These are phyloP conservation scores for Garra rufa DNA, from an alignment of 2,113 vertebrate species.

Conservation along the genomic window DNA sequence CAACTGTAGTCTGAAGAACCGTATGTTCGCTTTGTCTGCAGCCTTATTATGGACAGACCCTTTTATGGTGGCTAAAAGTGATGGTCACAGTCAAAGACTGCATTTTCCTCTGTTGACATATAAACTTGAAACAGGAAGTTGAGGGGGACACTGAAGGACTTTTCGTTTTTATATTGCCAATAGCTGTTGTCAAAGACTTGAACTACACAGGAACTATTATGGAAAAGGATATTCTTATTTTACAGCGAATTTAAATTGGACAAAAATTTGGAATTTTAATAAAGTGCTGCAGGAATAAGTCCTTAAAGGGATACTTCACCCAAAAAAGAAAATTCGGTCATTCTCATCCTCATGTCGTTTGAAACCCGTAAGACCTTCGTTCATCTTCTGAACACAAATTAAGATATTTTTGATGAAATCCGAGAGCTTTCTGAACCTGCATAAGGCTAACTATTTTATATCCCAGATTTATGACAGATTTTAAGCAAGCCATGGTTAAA, in stretches of 20 bases:
- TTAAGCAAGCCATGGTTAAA: not conserved
- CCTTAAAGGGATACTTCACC: too few species aligned
- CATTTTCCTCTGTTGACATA: not conserved
- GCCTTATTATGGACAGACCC: constrained; percentile 4
- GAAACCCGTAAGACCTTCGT: too few species aligned
- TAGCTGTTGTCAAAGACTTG: not conserved
- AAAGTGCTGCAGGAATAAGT: not conserved
- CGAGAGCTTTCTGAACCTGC: too few species aligned
- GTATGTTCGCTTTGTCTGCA: not conserved
- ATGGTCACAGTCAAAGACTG: not conserved
- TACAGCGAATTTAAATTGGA: not conserved
- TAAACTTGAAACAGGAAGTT: not conserved
- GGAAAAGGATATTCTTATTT: not conserved
- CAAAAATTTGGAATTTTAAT: not conserved
- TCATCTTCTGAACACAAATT: too few species aligned
- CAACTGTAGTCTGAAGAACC: constrained; percentile 56
- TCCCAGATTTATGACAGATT: not conserved
- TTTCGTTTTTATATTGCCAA: not conserved
- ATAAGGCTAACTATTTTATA: not conserved
- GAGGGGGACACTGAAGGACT: not conserved
- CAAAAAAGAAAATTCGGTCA: too few species aligned
- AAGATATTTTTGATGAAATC: too few species aligned
- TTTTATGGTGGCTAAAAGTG: not conserved
- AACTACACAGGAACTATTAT: not conserved
- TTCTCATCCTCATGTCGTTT: too few species aligned